Base-by-base conservation (phyloP, 1,140 invertebrate genomes). In the Trichomalopsis sarcophagae region DNA sequence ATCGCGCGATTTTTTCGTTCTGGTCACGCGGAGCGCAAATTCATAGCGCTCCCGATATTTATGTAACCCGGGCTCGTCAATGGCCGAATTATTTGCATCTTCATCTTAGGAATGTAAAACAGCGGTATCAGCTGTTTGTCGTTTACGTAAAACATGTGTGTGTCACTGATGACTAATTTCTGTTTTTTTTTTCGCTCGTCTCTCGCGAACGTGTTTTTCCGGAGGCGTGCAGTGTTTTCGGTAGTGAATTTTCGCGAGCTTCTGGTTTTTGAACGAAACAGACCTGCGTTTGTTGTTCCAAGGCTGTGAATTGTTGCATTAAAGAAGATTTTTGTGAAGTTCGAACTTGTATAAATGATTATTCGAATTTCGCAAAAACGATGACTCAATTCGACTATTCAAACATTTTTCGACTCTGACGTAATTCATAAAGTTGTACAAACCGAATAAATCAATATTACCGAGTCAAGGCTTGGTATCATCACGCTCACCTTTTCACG, bases 91-190 rank as follows among this genome's bases (percentile, higher is more conserved):
- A 83, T 83, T 83, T 44, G 55, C 82, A 83, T 83, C 77, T 83
- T 83, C 74, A 77, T 77, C 82, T 47, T 71, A 73, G 69, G 80
- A 80, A 80, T 73, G 66, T 73, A 17, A 73, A 71, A 50, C 17
- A 50, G 71, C 69, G 23, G 40, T 79, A 80, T 79, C 83, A 73
- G 77, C 55, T 79, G 44, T 80, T 84, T 84, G 30, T 74, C 82
- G 13, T 84, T 77, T 50, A 62, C 77, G 77, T 79, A 79, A 80
- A 79, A 84, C 68, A 74, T 40, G 68, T 40, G 44, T 79, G 68
- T 80, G 66, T 84, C 76, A 84, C 73, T 69, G 27, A 23, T 78
- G 82, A 84, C 75, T 84, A 84, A 78, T 84, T 78, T 33, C 27
- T n/a, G 30, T 71, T 0, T 47, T 36, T 82, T 33, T 11, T 71